Conservation (phyloP, 2,113 vertebrate genomes). For the Pelvicachromis taeniatus region DNA sequence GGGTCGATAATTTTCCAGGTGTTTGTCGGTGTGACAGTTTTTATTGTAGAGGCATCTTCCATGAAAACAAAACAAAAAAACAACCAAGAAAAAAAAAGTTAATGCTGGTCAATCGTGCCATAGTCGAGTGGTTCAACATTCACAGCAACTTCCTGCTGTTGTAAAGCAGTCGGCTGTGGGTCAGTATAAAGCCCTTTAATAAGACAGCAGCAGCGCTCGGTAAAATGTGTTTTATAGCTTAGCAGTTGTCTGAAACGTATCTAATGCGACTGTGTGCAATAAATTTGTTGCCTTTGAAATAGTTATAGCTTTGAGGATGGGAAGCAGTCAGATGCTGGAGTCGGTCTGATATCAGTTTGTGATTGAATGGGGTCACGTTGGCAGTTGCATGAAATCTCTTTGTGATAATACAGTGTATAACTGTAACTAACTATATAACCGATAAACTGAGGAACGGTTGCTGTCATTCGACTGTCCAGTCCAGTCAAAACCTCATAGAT, state of each 20-base stretch:
- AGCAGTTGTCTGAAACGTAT: background rate
- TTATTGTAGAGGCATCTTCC: background rate
- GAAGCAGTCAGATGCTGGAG: background rate
- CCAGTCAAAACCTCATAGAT: background rate
- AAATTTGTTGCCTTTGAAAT: background rate
- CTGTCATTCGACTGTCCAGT: too few relatives aligned
- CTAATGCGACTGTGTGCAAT: background rate
- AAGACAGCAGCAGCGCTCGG: background rate
- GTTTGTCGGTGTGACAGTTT: background rate
- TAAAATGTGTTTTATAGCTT: background rate
- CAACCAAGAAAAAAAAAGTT: background rate
- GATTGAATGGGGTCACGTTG: background rate
- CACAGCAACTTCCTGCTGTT: background rate
- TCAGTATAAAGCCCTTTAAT: background rate
- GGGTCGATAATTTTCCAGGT: background rate
- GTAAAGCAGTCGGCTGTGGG: background rate
- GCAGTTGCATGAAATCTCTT: background rate
- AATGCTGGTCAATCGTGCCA: background rate
- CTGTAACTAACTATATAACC: too few relatives aligned
- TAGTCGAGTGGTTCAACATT: fast-evolving
- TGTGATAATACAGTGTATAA: background rate
- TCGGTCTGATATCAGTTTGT: background rate
- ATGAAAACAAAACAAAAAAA: fast-evolving
- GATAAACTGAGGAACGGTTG: background rate
- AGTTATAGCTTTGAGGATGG: background rate